Conservation (phyloP, 2,113 vertebrate species). For the Salvator merianae region DNA sequence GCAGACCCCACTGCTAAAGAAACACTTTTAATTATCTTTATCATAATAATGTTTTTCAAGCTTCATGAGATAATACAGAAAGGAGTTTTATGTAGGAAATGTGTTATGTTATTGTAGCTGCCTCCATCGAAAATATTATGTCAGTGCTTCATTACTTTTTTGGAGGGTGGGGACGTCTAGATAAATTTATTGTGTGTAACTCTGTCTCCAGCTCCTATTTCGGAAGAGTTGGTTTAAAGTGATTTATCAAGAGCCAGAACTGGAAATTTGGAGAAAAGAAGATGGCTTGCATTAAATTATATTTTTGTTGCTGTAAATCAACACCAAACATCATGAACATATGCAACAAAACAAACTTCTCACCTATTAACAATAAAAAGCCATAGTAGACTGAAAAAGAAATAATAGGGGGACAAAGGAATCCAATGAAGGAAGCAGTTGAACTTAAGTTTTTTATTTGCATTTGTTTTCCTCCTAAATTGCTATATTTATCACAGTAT, state of each 20-base stretch:
- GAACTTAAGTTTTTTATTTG: neutral
- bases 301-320: conserved; percentile 23
- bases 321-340: neutral
- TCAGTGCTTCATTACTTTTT: conserved; percentile 19
- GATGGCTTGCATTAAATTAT: conserved; percentile 30
- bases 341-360: neutral
- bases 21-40: neutral
- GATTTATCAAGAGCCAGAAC: conserved; percentile 57
- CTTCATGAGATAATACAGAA: conserved; percentile 43
- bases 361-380: neutral
- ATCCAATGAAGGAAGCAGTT: neutral
- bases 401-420: neutral
- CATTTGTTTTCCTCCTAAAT: neutral
- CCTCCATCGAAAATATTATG: conserved; percentile 31
- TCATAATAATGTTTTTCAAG: conserved; percentile 33
- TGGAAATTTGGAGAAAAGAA: conserved; percentile 60
- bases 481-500: too few species aligned
- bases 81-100: conserved; percentile 51
- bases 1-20: neutral
- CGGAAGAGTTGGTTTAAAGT: conserved; percentile 28
- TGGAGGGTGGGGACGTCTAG: conserved; percentile 41
- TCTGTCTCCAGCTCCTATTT: conserved; percentile 55
- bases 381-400: neutral
- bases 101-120: conserved; percentile 58
- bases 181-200: conserved; percentile 60